A percentile compares a stretch with the other conserved stretches of the same genome.
Evolutionary conservation across 1,140 invertebrate genomes (phyloP).

Genomic region (Nautilus pompilius): DNA sequence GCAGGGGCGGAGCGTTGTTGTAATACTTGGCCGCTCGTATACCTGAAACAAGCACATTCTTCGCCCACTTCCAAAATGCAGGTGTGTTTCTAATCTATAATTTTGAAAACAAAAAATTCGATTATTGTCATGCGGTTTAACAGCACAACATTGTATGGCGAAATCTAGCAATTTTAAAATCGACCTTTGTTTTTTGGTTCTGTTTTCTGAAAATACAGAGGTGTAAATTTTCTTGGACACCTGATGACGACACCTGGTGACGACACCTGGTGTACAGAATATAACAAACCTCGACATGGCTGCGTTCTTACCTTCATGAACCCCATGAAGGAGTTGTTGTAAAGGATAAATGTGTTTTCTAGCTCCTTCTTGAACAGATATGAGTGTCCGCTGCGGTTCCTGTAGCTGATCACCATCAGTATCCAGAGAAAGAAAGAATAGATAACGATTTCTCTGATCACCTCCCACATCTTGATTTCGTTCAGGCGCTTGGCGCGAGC

Average conservation of each 20-base stretch:
- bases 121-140: no score
- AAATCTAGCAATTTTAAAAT: no score
- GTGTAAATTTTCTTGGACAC: background rate
- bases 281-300: no score
- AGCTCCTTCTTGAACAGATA: slow-evolving; percentile 55
- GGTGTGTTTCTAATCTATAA: slow-evolving; percentile 39
- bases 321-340: slow-evolving; percentile 33
- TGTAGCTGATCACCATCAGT: slow-evolving; percentile 57
- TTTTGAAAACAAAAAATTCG: background rate
- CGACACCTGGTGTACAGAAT: background rate
- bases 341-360: slow-evolving; percentile 54
- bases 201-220: no score
- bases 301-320: slow-evolving; percentile 40
- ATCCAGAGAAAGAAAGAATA: slow-evolving; percentile 59
- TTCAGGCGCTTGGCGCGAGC: slow-evolving; percentile 53
- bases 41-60: slow-evolving; percentile 52
- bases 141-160: no score
- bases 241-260: background rate
- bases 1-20: slow-evolving; percentile 58
- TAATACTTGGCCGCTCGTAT: slow-evolving; percentile 58
- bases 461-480: slow-evolving; percentile 57
- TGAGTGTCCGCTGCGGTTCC: slow-evolving; percentile 51
- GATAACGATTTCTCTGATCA: slow-evolving; percentile 56
- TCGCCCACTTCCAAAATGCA: slow-evolving; percentile 58
- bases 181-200: no score